Base-by-base conservation (phyloP, 1,140 invertebrate species). In the Diabrotica undecimpunctata region DNA sequence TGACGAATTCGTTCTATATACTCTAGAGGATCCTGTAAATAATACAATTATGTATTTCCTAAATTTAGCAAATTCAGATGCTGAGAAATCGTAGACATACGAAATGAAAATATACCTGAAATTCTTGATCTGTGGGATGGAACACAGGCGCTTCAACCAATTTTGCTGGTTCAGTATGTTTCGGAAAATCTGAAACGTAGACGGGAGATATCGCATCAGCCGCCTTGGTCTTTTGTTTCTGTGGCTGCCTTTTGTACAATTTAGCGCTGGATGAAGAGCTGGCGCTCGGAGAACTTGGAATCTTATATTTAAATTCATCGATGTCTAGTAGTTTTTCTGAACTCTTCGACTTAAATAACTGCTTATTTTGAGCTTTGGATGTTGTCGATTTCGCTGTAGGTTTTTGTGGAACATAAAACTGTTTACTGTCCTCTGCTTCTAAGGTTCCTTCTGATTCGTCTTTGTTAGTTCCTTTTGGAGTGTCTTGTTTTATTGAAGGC, bases 1-100 rank as follows among this genome's bases (percentile, higher is more conserved):
- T 87, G 83, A 59, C 88, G 84, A 25, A 97, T 95, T 67, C 90
- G 88, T 66, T 93, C 89, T 66, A 97, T 94, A 72, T 94, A 98
- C 67, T 90, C 87, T 2, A 97, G 81, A 0, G 95, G 95, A 83
- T 97, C 93, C 76, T 91, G 86, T 60, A 96, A 96, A 77, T 25
- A 25, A 25, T 25, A 25, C 4, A 25, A 25, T 25, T 25, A 96
- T 93, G 88, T 63, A 74, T 71, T 91, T 90, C 0, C 86, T 36
- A 56, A 64, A 54, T 41, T 25, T 13, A 14, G 36, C 5, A 58
- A 36, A 36, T 10, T 38, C 35, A 9, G 54, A 37, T 39, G 6
- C 14, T n/a, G n/a, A 36, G 38, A 58, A 36, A 10, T 12, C 38
- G 14, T 25, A 25, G 25, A 25, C 1, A 1, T 25, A 25, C 1